Conservation (phyloP, 2,113 vertebrate species). For the Cebus imitator region DNA sequence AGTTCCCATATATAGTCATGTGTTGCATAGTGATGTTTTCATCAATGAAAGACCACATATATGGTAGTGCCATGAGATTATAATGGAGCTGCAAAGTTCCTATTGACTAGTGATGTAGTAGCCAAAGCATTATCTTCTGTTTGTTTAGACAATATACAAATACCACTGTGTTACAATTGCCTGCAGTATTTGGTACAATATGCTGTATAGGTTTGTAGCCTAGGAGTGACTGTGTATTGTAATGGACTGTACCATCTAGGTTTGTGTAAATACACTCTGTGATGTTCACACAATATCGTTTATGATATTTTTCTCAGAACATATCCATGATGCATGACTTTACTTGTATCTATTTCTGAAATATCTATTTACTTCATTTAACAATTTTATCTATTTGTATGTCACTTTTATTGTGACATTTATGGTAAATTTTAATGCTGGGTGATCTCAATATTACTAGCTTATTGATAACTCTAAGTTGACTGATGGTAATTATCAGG, state of each 20-base stretch:
- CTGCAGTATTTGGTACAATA: not conserved
- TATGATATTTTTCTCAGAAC: not conserved
- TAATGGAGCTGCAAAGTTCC: not conserved
- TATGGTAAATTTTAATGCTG: constrained; percentile 22
- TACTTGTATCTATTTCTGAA: not conserved
- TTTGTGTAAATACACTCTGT: not conserved
- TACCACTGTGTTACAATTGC: not conserved
- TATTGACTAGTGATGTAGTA: not conserved
- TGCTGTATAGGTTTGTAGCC: not conserved
- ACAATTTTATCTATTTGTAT: not conserved
- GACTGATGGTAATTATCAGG: not conserved
- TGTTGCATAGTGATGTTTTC: not conserved
- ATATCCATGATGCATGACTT: not conserved
- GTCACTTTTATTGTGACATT: not conserved
- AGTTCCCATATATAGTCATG: not conserved
- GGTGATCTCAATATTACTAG: not conserved
- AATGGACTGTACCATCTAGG: not conserved
- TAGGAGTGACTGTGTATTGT: not conserved
- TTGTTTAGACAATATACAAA: not conserved
- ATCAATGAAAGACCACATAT: not conserved
- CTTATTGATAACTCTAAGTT: not conserved
- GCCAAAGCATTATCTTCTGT: not conserved
- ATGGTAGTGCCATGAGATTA: not conserved
- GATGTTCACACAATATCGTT: not conserved
- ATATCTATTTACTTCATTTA: not conserved